Evolutionary conservation across 2,888 invertebrate genomes (phyloP).

Genomic region (Phyllotreta striolata): DNA sequence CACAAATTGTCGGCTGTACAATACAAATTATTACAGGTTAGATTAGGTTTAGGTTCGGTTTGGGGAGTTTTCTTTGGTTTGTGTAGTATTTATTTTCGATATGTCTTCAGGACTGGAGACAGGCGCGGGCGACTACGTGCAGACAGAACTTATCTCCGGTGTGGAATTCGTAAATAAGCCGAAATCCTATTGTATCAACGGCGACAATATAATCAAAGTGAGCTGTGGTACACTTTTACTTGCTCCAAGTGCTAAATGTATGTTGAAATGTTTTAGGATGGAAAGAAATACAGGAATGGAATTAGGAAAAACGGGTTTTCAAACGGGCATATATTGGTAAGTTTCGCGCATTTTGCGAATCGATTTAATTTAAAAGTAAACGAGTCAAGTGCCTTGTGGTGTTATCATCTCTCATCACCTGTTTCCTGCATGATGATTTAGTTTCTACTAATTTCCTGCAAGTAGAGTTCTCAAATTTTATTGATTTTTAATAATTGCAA

Average conservation of each 20-base stretch:
- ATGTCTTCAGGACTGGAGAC: constrained; percentile 21
- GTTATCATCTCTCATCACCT: neutral
- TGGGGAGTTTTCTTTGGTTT: constrained; percentile 30
- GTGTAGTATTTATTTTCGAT: constrained; percentile 16
- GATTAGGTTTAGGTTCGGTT: constrained; percentile 12
- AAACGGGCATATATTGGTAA: constrained; percentile 23
- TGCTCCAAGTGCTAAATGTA: neutral
- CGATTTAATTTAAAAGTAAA: neutral
- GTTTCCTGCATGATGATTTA: neutral
- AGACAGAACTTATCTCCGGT: constrained; percentile 23
- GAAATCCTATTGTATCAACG: constrained; percentile 14
- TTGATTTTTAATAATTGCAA: too few relatives aligned
- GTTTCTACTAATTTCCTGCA: too few relatives aligned
- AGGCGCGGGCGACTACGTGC: constrained; percentile 22
- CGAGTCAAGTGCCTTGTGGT: neutral
- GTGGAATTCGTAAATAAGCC: constrained; percentile 18
- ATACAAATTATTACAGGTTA: constrained; percentile 4
- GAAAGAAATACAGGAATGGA: constrained; percentile 21
- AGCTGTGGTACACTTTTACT: constrained; percentile 4
- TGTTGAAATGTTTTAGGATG: constrained; percentile 20
- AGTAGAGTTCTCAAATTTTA: too few relatives aligned
- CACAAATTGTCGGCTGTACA: neutral
- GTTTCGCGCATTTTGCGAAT: neutral
- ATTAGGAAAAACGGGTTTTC: constrained; percentile 14
- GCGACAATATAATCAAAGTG: constrained; percentile 15